Conservation (phyloP, 2,113 vertebrate species). For the Hippolais icterina region DNA sequence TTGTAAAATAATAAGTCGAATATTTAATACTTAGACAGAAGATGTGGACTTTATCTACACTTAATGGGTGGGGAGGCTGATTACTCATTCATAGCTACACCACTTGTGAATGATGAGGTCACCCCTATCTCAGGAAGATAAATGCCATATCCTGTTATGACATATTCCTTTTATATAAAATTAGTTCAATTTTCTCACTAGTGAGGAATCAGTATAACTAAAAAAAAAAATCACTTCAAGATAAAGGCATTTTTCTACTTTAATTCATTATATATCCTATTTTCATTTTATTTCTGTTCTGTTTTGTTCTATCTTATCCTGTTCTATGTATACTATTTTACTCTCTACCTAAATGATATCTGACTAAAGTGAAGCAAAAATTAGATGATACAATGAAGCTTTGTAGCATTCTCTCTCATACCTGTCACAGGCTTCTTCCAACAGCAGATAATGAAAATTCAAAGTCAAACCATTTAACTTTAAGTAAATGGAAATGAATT, state of each 20-base stretch:
- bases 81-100: constrained; percentile 64
- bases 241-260: constrained; percentile 57
- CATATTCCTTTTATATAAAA: constrained; percentile 60
- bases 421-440: constrained; percentile 69
- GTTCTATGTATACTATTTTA: constrained; percentile 64
- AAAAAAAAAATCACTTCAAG: constrained; percentile 32
- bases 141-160: constrained; percentile 64
- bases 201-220: constrained; percentile 41
- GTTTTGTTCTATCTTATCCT: constrained; percentile 68
- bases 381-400: constrained; percentile 70
- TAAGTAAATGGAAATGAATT: constrained; percentile 75
- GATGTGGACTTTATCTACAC: constrained; percentile 57
- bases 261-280: constrained; percentile 62
- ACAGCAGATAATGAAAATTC: constrained; percentile 73
- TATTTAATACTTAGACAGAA: constrained; percentile 63
- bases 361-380: constrained; percentile 75
- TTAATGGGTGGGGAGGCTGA: constrained; percentile 55
- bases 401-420: constrained; percentile 60
- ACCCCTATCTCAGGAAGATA: constrained; percentile 62
- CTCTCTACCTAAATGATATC: constrained; percentile 66
- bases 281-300: constrained; percentile 67
- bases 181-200: constrained; percentile 64
- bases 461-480: constrained; percentile 75
- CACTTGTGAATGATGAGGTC: constrained; percentile 60
- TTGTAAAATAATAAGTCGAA: constrained; percentile 66